These are phyloP conservation scores for Nemotelus pantherinus DNA, from an alignment of 2,888 invertebrate species.

Conservation along the genomic window DNA sequence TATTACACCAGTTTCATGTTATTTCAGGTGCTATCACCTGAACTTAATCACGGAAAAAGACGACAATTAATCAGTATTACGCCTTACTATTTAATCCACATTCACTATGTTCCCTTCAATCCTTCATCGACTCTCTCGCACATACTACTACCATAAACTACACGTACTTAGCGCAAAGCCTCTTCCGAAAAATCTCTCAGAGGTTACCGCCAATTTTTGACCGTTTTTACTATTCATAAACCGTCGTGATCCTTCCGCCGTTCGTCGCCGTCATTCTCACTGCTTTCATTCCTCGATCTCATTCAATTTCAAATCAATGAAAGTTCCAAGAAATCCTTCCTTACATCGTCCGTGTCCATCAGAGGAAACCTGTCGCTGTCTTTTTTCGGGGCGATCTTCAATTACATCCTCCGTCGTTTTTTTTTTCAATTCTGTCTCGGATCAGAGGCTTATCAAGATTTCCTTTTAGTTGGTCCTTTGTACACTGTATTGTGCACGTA, in stretches of 20 bases:
- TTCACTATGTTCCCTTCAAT: conserved; percentile 17
- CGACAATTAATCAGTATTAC: conserved; percentile 41
- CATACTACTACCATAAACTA: conserved; percentile 1
- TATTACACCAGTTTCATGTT: background rate
- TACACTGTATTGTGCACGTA: conserved; percentile 20
- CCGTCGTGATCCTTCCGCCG: background rate
- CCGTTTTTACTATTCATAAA: conserved; percentile 11
- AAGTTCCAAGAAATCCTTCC: conserved; percentile 40
- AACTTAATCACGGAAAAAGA: conserved; percentile 20
- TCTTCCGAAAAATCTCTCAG: conserved; percentile 8
- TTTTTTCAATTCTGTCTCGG: conserved; percentile 8
- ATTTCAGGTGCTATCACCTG: conserved; percentile 1
- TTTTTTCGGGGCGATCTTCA: conserved; percentile 23
- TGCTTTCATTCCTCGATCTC: background rate
- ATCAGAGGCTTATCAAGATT: conserved; percentile 36
- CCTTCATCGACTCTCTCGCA: background rate
- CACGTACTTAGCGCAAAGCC: conserved; percentile 1
- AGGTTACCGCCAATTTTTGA: conserved; percentile 29
- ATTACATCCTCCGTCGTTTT: conserved; percentile 20
- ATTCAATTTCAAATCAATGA: conserved; percentile 34
- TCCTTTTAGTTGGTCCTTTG: conserved; percentile 18
- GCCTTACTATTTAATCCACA: background rate
- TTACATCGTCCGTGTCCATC: conserved; percentile 13
- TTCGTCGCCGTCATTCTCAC: conserved; percentile 11
- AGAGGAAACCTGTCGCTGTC: conserved; percentile 8